A percentile compares a stretch with the other conserved stretches of the same genome.
phyloP scores from a whole-genome alignment of 2,797 vertebrate genomes.

The Allobates femoralis region DNA sequence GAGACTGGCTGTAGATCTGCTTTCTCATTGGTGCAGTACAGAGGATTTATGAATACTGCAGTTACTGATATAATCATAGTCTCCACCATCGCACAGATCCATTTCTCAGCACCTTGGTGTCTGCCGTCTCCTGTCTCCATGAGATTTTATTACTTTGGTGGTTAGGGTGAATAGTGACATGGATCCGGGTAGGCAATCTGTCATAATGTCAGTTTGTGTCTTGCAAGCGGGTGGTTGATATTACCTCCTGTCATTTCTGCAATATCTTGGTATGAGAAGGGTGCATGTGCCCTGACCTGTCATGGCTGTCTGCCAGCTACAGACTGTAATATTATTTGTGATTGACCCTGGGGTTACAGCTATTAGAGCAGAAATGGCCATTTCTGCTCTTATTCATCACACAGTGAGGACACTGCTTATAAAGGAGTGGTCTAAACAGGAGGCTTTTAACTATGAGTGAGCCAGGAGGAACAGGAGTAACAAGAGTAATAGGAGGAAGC shows the following conservation, averaged over 20 bases:
- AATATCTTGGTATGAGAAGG: conserved; percentile 12
- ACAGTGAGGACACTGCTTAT: not conserved
- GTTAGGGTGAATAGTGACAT: conserved; percentile 27
- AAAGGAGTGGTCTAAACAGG: not conserved
- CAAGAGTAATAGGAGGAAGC: too few relatives aligned
- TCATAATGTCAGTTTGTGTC: conserved; percentile 33
- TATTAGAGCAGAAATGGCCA: conserved; percentile 13
- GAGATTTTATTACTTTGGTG: conserved; percentile 39
- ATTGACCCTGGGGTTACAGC: conserved; percentile 29
- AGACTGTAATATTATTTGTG: conserved; percentile 47
- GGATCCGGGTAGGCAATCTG: conserved; percentile 17
- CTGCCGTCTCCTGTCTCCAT: not conserved
- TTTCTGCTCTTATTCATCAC: conserved; percentile 7
- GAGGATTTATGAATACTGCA: not conserved
- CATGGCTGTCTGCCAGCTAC: conserved; percentile 12
- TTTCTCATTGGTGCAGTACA: not conserved
- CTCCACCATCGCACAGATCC: not conserved
- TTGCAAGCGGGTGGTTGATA: not conserved
- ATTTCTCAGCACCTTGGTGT: not conserved
- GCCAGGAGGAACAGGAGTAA: too few relatives aligned
- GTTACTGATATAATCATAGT: not conserved
- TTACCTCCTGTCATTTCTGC: conserved; percentile 25
- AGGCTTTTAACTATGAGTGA: not conserved
- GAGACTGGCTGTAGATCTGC: not conserved
- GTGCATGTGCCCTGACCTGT: not conserved